phyloP scores from a whole-genome alignment of 2,888 invertebrate genomes.

The Temnothorax rugatulus region DNA sequence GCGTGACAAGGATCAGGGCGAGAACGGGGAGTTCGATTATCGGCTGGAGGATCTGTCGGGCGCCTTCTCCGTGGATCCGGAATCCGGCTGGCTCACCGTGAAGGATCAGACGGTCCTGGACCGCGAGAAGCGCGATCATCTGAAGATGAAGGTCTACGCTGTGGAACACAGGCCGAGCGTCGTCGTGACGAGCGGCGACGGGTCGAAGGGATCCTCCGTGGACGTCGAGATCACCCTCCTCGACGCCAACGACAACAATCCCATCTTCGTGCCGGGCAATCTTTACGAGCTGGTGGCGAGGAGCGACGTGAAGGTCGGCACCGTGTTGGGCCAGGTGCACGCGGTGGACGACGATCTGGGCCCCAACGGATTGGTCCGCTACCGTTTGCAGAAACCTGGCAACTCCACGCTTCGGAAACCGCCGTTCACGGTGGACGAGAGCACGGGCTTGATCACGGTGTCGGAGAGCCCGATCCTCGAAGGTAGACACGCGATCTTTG shows the following conservation, averaged over 20 bases:
- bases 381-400: constrained; percentile 91
- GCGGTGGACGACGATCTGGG: constrained; percentile 94
- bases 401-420: constrained; percentile 89
- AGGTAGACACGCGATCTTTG: constrained; percentile 93
- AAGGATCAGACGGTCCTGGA: constrained; percentile 92
- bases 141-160: constrained; percentile 93
- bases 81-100: constrained; percentile 95
- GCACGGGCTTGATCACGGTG: constrained; percentile 90
- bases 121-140: constrained; percentile 91
- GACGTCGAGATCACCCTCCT: constrained; percentile 93
- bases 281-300: constrained; percentile 92
- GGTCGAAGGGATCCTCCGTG: constrained; percentile 87
- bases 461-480: constrained; percentile 89
- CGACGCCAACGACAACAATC: constrained; percentile 97
- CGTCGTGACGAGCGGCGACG: constrained; percentile 79
- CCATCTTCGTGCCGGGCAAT: constrained; percentile 94
- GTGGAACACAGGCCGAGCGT: constrained; percentile 92
- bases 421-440: constrained; percentile 91
- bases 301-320: constrained; percentile 90
- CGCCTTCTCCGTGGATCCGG: constrained; percentile 93
- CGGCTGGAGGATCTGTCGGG: constrained; percentile 91
- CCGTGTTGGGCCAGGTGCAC: constrained; percentile 92
- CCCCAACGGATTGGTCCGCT: constrained; percentile 92
- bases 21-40: constrained; percentile 94
- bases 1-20: constrained; percentile 93